Conservation (phyloP, 2,797 vertebrate species). For the Loriculus beryllinus region DNA sequence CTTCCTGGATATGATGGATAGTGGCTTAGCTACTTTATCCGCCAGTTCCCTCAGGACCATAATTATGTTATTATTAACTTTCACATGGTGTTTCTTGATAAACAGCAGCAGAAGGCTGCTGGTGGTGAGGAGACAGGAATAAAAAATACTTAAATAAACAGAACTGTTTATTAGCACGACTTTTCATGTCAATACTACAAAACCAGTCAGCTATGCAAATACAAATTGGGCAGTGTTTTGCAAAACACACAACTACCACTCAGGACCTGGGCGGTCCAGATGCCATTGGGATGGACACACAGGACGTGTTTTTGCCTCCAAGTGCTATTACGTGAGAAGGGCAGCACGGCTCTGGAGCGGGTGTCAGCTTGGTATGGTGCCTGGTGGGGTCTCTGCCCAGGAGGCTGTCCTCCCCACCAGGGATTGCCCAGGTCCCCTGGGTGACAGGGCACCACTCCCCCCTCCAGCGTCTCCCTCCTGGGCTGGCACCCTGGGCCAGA, state of each 20-base stretch:
- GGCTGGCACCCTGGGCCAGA: not conserved
- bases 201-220: not conserved
- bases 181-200: not conserved
- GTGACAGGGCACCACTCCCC: not conserved
- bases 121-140: conserved; percentile 20
- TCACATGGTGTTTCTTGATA: conserved; percentile 70
- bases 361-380: not conserved
- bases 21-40: not conserved
- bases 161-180: not conserved
- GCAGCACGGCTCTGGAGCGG: not conserved
- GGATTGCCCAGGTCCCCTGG: not conserved
- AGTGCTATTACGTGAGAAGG: conserved; percentile 3
- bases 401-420: not conserved
- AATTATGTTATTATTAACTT: conserved; percentile 74
- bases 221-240: not conserved
- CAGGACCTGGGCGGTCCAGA: not conserved
- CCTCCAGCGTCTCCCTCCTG: not conserved
- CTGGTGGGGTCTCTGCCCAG: not conserved
- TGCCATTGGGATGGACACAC: not conserved
- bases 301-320: not conserved
- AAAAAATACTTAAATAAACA: not conserved
- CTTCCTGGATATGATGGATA: not conserved
- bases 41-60: not conserved
- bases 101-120: conserved; percentile 51
- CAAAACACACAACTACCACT: not conserved